Base-by-base conservation (phyloP, 1,140 invertebrate genomes). In the Tetragonula clypearis region DNA sequence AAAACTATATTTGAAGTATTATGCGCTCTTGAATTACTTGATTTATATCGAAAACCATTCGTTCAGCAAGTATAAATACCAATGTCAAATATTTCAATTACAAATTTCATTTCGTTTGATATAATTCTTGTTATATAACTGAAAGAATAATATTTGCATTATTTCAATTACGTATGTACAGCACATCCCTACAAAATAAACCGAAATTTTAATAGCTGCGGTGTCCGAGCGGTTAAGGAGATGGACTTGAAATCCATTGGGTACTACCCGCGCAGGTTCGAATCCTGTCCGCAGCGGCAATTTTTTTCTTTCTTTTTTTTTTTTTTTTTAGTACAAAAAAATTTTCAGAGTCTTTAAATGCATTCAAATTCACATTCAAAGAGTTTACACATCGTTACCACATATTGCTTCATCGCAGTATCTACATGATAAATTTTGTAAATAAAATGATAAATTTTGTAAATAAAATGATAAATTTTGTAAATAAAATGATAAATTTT, bases 161-260 rank as follows among this genome's bases (percentile, higher is more conserved):
- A 49, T 30, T 41, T 58, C 1, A 17, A 19, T 41, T 68, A 0
- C 0, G 15, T 5, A 1, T 19, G 17, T 0, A 23, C 0, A 19
- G 26, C 65, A 65, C 49, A n/a, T 69, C 35, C 1, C 0, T 26
- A 41, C 49, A 88, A 86, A 82, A 85, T 68, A 26, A 53, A 60
- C 3, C 0, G 0, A 1, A 15, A 30, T 56, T 58, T 58, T 60
- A 88, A 79, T 12, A 75, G 96, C 96, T 96, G 96, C 95, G 96
- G 95, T 96, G 95, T 95, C 95, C 96, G 96, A 96, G 96, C 96
- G 96, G 96, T 97, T 97, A 97, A 97, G 96, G 96, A 96, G 96
- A 96, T 97, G 96, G 96, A 97, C 96, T 97, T 96, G 97, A 97
- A 97, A 97, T 97, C 96, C 96, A 96, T 96, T 97, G 97, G 96